phyloP scores from a whole-genome alignment of 2,113 vertebrate genomes.

The Oncorhynchus clarkii region DNA sequence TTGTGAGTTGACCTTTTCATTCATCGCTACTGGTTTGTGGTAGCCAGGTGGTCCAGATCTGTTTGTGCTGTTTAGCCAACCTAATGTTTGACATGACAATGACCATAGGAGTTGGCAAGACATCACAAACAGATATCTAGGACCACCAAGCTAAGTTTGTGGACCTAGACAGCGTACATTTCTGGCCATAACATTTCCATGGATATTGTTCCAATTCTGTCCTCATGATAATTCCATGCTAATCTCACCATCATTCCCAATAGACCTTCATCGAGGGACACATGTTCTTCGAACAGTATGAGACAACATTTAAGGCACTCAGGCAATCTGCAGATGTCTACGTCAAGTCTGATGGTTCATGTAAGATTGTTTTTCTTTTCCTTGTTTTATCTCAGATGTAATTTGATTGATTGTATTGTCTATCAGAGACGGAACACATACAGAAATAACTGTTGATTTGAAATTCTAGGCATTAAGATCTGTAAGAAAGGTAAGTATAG shows the following conservation, averaged over 20 bases:
- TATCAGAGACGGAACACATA: slow-evolving; percentile 16
- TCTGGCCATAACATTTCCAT: not conserved
- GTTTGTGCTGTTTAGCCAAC: not conserved
- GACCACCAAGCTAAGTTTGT: too few relatives aligned
- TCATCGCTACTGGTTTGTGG: not conserved
- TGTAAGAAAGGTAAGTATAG: slow-evolving; percentile 65
- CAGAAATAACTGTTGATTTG: slow-evolving; percentile 55
- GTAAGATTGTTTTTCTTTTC: slow-evolving; percentile 65
- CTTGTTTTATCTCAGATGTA: not conserved
- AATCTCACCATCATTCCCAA: slow-evolving; percentile 15
- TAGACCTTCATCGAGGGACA: slow-evolving; percentile 93
- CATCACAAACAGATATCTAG: too few relatives aligned
- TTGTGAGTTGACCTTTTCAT: slow-evolving; percentile 74
- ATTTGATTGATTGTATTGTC: slow-evolving; percentile 1
- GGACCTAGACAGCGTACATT: too few relatives aligned
- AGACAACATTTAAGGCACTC: slow-evolving; percentile 86
- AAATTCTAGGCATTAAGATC: slow-evolving; percentile 72
- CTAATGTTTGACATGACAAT: not conserved
- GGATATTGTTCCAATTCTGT: not conserved
- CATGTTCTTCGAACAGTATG: slow-evolving; percentile 95
- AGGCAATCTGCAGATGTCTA: slow-evolving; percentile 91
- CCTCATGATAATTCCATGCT: not conserved
- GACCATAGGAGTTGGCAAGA: too few relatives aligned
- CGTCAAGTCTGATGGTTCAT: slow-evolving; percentile 87
- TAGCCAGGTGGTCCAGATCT: not conserved